These are phyloP conservation scores for Phoxinus phoxinus DNA, from an alignment of 2,113 vertebrate genomes.

Conservation along the genomic window DNA sequence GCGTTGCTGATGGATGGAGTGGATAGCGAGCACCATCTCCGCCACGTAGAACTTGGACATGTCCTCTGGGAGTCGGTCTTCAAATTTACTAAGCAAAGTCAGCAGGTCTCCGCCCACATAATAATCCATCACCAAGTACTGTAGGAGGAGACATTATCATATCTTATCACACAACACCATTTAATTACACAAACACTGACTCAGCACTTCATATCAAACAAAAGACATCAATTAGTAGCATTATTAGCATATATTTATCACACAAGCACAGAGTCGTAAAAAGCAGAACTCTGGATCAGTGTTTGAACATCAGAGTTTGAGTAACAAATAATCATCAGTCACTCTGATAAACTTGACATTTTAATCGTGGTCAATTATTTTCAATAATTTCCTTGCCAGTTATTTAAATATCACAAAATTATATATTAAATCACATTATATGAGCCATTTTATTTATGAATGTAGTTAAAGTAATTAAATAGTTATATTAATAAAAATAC, in stretches of 20 bases:
- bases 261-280: background rate
- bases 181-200: conserved; percentile 13
- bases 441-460: background rate
- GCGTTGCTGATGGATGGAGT: conserved; percentile 95
- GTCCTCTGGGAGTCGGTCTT: conserved; percentile 95
- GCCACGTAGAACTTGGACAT: conserved; percentile 96
- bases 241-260: background rate
- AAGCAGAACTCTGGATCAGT: background rate
- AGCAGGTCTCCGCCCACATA: conserved; percentile 96
- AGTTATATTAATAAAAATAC: background rate
- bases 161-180: background rate
- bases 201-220: background rate
- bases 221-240: background rate
- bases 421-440: background rate
- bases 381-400: background rate
- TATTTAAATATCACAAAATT: background rate
- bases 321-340: background rate
- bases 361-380: background rate
- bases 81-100: conserved; percentile 97
- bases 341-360: background rate
- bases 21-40: conserved; percentile 96
- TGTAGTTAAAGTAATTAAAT: background rate
- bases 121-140: conserved; percentile 99
- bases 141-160: conserved; percentile 26
- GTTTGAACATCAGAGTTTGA: background rate